Evolutionary conservation across 1,140 invertebrate genomes (phyloP), one percentile per base, ranked within the genome.

Genomic region (Varroa destructor): DNA sequence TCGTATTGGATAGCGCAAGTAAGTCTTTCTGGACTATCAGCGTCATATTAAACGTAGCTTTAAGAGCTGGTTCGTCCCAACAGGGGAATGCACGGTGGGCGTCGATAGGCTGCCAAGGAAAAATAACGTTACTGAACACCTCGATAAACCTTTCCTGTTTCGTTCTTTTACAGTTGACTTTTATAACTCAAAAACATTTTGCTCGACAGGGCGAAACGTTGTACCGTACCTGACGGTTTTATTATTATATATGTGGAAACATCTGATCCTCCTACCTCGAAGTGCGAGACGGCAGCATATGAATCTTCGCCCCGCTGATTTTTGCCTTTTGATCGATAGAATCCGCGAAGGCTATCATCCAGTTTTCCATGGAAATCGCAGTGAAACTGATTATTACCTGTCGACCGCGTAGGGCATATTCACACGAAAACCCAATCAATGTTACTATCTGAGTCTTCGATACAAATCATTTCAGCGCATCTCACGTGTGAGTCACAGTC

Each of bases 61-160:
- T 98, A 6, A 92, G 84, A 10, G 91, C 89, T 55, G 94, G 94
- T 79, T 97, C 94, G 81, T 97, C 94, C 92, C 92, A 97, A 80
- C 93, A 97, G 6, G 94, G 93, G 77, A 98, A 97, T 77, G 91
- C 93, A 74, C 89, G 82, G 71, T 93, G 83, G 25, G 93, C 93
- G 85, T 95, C 91, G 42, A 91, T 93, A 0, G 93, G 83, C 82
- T 94, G 87, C 43, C 75, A 43, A 36, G 71, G 55, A 54, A 56
- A 42, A 74, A 43, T 70, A 76, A 74, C 70, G 54, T n/a, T 73
- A 74, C n/a, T 54, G 55, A 25, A 25, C 25, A 25, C 25, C 4
- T 71, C 71, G 25, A 36, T 67, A 12, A 56, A 12, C 42, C 55
- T 73, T 46, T 12, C 70, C 6, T 12, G 46, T 55, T 71, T 14